A percentile compares a stretch with the other conserved stretches of the same genome.
Conservation (phyloP, 1,140 invertebrate genomes). For the Lepidostoma basale region DNA sequence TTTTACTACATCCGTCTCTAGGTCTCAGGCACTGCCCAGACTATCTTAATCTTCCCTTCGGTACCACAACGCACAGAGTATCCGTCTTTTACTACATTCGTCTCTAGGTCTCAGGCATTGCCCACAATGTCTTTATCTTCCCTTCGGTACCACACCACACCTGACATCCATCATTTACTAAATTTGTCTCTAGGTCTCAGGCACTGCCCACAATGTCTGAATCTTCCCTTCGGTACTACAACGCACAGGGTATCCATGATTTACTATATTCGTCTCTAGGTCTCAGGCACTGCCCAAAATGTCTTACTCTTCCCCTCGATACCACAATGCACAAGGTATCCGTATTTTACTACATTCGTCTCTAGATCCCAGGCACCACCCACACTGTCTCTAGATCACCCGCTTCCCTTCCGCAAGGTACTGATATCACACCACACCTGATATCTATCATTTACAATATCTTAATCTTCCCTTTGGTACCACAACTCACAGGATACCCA, state of each 20-base stretch:
- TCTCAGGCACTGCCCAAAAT: background rate
- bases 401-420: constrained; percentile 66
- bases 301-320: background rate
- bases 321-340: background rate
- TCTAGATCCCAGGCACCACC: too few relatives aligned
- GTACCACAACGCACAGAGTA: background rate
- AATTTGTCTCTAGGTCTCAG: background rate
- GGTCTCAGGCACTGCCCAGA: background rate
- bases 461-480: too few relatives aligned
- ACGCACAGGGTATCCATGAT: background rate
- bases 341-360: too few relatives aligned
- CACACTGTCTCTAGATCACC: constrained; percentile 55
- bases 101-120: background rate
- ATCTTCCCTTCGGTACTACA: background rate
- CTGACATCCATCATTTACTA: background rate
- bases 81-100: background rate
- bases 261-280: background rate
- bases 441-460: too few relatives aligned
- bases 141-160: background rate
- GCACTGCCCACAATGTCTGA: background rate
- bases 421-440: constrained; percentile 37
- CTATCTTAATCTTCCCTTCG: too few relatives aligned
- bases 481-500: too few relatives aligned
- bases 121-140: background rate
- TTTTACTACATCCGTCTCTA: background rate